A percentile compares a stretch with the other conserved stretches of the same genome.
These are phyloP conservation scores for Phortica magna DNA, from an alignment of 2,888 invertebrate genomes.

Conservation along the genomic window DNA sequence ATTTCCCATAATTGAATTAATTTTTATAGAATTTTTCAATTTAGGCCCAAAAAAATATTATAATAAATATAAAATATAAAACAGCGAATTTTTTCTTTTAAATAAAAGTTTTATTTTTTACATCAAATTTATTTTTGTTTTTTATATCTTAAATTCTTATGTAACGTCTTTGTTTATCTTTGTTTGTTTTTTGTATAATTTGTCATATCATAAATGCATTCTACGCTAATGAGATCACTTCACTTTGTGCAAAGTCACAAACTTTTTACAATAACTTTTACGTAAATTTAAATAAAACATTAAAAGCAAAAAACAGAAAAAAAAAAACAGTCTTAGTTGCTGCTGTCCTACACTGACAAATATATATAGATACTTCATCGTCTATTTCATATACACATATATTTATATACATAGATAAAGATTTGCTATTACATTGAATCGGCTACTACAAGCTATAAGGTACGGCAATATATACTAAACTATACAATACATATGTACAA, in stretches of 20 bases:
- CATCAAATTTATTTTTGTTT: neutral
- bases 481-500: slow-evolving; percentile 34
- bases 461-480: slow-evolving; percentile 56
- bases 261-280: slow-evolving; percentile 39
- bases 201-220: slow-evolving; percentile 33
- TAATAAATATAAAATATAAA: no score
- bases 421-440: slow-evolving; percentile 44
- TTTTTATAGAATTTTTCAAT: no score
- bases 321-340: slow-evolving; percentile 34
- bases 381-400: neutral
- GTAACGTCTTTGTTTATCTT: neutral
- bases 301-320: slow-evolving; percentile 45
- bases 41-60: no score
- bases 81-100: no score
- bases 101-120: no score
- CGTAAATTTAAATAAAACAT: slow-evolving; percentile 18
- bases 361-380: neutral
- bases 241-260: slow-evolving; percentile 55
- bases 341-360: neutral
- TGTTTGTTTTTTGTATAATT: neutral
- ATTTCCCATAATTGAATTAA: no score
- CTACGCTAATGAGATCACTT: slow-evolving; percentile 63
- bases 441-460: slow-evolving; percentile 65
- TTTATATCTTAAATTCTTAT: neutral
- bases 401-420: neutral